Percentiles rank a stretch among this genome's conserved stretches.
Conservation (phyloP, 2,113 vertebrate species). For the Megaceryle torquata region DNA sequence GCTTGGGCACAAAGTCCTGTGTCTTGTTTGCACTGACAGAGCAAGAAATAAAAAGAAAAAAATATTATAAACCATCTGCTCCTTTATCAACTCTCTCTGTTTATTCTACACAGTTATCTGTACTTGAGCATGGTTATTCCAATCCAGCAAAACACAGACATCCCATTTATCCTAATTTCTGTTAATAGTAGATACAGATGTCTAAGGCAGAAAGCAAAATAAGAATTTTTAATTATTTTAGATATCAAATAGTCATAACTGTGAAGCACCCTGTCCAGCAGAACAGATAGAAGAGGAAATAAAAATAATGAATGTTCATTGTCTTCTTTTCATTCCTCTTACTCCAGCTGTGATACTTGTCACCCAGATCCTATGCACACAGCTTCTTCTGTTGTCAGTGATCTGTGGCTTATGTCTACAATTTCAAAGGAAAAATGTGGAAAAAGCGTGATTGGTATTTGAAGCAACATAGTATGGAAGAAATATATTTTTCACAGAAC, state of each 20-base stretch:
- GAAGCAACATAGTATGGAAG: neutral
- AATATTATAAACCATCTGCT: neutral
- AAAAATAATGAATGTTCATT: neutral
- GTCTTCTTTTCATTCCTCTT: neutral
- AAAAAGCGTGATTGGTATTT: neutral
- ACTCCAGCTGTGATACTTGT: neutral
- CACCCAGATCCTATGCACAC: neutral
- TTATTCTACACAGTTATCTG: neutral
- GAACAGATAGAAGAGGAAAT: neutral
- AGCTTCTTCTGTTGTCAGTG: neutral
- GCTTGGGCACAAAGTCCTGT: neutral
- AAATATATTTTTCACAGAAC: neutral
- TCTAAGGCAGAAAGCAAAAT: conserved; percentile 27
- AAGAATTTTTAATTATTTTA: conserved; percentile 13
- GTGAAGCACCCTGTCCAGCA: neutral
- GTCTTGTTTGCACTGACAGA: neutral
- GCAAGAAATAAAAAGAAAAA: neutral
- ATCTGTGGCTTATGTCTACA: neutral
- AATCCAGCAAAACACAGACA: neutral
- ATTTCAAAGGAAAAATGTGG: neutral
- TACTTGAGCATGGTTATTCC: neutral
- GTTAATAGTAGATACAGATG: conserved; percentile 6
- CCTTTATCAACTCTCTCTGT: neutral
- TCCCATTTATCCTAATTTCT: conserved; percentile 53
- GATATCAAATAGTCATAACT: neutral